Percentiles rank a stretch among this genome's conserved stretches.
These are phyloP conservation scores for Nyctalus aviator DNA, from an alignment of 2,797 vertebrate genomes.

Conservation along the genomic window DNA sequence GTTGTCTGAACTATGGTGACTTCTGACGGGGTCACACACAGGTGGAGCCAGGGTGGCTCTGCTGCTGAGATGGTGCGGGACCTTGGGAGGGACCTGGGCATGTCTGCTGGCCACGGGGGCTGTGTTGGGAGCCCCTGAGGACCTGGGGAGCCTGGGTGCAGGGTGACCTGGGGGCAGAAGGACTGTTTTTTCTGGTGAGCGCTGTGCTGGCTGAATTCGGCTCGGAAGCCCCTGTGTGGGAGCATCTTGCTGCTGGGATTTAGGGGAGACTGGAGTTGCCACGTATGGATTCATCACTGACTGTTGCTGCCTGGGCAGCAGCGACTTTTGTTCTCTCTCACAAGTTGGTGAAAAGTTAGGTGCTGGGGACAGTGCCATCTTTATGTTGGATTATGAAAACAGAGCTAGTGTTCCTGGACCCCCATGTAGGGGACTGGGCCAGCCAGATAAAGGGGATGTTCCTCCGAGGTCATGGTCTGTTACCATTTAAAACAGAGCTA, in stretches of 20 bases:
- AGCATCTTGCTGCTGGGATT: background rate
- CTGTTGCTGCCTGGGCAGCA: background rate
- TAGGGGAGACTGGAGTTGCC: background rate
- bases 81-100: background rate
- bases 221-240: background rate
- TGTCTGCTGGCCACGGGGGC: background rate
- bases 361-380: background rate
- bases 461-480: background rate
- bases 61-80: rapidly evolving
- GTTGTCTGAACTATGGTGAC: background rate
- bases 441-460: background rate
- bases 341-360: slow-evolving; percentile 73
- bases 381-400: background rate
- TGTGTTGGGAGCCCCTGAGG: background rate
- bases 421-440: background rate
- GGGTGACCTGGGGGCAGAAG: background rate
- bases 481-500: background rate
- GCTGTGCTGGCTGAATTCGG: background rate
- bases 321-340: slow-evolving; percentile 66
- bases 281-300: rapidly evolving
- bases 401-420: background rate
- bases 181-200: background rate
- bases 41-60: background rate
- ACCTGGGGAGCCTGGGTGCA: background rate
- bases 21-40: background rate